These are phyloP conservation scores for Zygothrica quintamaculata DNA, from an alignment of 2,888 invertebrate genomes.

Conservation along the genomic window DNA sequence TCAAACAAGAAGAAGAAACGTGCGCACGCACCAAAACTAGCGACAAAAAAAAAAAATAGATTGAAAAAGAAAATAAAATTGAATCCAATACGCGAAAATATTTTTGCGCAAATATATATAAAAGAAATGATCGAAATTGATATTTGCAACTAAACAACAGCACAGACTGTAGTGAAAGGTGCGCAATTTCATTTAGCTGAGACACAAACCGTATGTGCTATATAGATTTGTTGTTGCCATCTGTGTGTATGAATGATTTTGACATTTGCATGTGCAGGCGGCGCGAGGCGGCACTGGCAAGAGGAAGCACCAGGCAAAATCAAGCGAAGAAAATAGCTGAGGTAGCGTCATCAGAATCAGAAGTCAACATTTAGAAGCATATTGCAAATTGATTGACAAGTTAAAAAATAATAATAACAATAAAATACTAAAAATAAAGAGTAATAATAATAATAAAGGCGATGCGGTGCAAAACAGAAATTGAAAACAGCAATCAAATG, in stretches of 20 bases:
- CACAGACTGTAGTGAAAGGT: constrained; percentile 55
- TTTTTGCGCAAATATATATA: constrained; percentile 23
- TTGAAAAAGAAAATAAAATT: constrained; percentile 28
- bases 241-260: constrained; percentile 51
- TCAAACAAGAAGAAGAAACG: constrained; percentile 72
- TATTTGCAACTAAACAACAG: constrained; percentile 13
- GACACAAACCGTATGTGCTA: constrained; percentile 52
- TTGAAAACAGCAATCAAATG: constrained; percentile 31
- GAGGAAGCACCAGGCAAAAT: constrained; percentile 1
- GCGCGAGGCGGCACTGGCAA: constrained; percentile 21
- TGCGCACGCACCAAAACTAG: constrained; percentile 57
- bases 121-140: constrained; percentile 6
- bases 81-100: constrained; percentile 26
- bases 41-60: constrained; percentile 31
- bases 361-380: constrained; percentile 47
- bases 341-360: constrained; percentile 32
- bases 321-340: constrained; percentile 37
- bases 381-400: constrained; percentile 63
- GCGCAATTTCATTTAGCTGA: constrained; percentile 61
- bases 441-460: no score
- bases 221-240: constrained; percentile 49
- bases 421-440: constrained; percentile 19
- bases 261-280: constrained; percentile 63
- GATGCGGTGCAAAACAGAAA: constrained; percentile 55
- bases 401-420: no score